Conservation (phyloP, 1,140 invertebrate genomes). For the Whitmania pigra region DNA sequence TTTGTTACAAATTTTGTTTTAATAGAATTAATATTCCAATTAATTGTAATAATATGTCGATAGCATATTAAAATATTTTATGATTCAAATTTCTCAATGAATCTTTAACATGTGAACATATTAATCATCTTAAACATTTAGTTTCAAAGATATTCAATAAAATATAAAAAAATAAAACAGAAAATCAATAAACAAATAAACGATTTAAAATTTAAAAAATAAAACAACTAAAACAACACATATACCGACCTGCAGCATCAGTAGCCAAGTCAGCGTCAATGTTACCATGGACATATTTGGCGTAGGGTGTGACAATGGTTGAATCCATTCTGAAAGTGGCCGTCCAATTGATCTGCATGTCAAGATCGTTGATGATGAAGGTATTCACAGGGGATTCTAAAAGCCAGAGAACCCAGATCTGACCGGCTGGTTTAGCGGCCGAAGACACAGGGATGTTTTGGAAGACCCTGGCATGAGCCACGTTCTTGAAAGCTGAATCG, state of each 20-base stretch:
- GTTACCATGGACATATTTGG: neutral
- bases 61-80: too few species aligned
- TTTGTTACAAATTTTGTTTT: neutral
- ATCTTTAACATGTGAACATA: too few species aligned
- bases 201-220: too few species aligned
- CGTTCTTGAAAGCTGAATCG: neutral
- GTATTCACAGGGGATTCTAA: conserved; percentile 57
- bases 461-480: neutral
- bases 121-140: too few species aligned
- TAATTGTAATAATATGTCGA: too few species aligned
- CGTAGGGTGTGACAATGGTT: conserved; percentile 21
- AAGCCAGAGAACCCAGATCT: conserved; percentile 51
- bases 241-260: too few species aligned
- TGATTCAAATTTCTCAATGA: neutral
- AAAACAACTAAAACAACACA: too few species aligned
- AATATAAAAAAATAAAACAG: neutral
- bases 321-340: conserved; percentile 23
- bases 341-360: conserved; percentile 20
- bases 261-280: too few species aligned
- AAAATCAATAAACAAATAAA: too few species aligned
- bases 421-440: conserved; percentile 16
- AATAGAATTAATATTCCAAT: too few species aligned
- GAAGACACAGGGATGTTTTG: neutral
- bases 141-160: neutral
- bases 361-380: conserved; percentile 13